Evolutionary conservation across 2,888 invertebrate species (phyloP), one percentile per base, ranked within the genome.

Genomic region (Ptychoptera albimana): DNA sequence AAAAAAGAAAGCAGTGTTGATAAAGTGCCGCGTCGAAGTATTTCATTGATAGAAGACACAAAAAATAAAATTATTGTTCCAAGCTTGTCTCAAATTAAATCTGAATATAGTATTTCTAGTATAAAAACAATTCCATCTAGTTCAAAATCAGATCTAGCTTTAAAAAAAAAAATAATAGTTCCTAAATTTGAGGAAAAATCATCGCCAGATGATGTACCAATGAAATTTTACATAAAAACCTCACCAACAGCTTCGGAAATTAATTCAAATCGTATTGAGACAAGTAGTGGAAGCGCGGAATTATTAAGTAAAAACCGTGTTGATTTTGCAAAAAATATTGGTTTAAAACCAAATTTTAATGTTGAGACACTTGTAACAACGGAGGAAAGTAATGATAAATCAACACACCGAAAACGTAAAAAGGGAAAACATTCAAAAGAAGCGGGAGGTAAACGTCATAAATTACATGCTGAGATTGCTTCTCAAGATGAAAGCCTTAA

Each of bases 361-460:
- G 45, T 49, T 37, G 13, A 45, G 2, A 59, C 57, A 45, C 56
- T 60, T 36, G 43, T 44, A 29, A 43, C 48, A 4, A 32, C 47
- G 42, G 39, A 10, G 39, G 48, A 50, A 2, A 31, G 15, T n/a
- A 31, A 46, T 1, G 42, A 51, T 0, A 50, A 51, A 0, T 53
- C 56, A 1, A 56, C 58, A 14, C 70, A 68, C 47, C 72, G 71
- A 53, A 73, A 72, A 54, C 60, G 72, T 30, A 73, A 73, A 54
- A 73, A 73, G 60, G 63, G 55, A 43, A 73, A 73, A 53, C 73
- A 73, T 54, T 72, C 72, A 2, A 71, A 70, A 54, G 69, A 68
- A 46, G 66, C 69, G 15, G 58, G 58, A 36, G 57, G 62, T 31
- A 73, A 73, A 50, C 66, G 71, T 32, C 57, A 70, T 37, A 72